A percentile compares a stretch with the other conserved stretches of the same genome.
Conservation (phyloP, 2,888 invertebrate species). For the Sialis lutaria region DNA sequence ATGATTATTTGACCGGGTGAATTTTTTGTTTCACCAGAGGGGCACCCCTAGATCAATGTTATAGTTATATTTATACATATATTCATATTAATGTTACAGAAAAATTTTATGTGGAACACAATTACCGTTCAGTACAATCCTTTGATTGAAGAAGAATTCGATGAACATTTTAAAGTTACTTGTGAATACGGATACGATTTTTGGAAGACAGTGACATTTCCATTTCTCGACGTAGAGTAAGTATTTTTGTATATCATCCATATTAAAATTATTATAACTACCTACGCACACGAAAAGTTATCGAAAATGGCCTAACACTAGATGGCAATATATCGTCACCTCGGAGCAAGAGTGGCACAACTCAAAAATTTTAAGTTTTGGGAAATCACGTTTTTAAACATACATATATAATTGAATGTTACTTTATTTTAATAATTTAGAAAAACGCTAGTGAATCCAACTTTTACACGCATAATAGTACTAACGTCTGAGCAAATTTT, state of each 20-base stretch:
- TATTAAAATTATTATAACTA: too few relatives aligned
- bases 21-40: not conserved
- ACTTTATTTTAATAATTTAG: too few relatives aligned
- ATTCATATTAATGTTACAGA: constrained; percentile 30
- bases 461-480: too few relatives aligned
- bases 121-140: constrained; percentile 89
- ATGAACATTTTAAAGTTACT: constrained; percentile 89
- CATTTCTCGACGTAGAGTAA: constrained; percentile 87
- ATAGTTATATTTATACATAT: not conserved
- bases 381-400: too few relatives aligned
- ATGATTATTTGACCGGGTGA: not conserved
- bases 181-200: constrained; percentile 94
- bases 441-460: too few relatives aligned
- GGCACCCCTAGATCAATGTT: not conserved
- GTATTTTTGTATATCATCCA: constrained; percentile 27
- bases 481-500: too few relatives aligned
- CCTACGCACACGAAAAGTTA: too few relatives aligned
- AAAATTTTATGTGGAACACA: constrained; percentile 95
- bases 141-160: constrained; percentile 82
- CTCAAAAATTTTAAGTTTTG: too few relatives aligned
- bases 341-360: too few relatives aligned
- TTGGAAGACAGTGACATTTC: constrained; percentile 92
- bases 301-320: too few relatives aligned
- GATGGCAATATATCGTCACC: too few relatives aligned
- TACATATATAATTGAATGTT: too few relatives aligned